phyloP scores from a whole-genome alignment of 1,140 invertebrate species.

The Cyclina sinensis region DNA sequence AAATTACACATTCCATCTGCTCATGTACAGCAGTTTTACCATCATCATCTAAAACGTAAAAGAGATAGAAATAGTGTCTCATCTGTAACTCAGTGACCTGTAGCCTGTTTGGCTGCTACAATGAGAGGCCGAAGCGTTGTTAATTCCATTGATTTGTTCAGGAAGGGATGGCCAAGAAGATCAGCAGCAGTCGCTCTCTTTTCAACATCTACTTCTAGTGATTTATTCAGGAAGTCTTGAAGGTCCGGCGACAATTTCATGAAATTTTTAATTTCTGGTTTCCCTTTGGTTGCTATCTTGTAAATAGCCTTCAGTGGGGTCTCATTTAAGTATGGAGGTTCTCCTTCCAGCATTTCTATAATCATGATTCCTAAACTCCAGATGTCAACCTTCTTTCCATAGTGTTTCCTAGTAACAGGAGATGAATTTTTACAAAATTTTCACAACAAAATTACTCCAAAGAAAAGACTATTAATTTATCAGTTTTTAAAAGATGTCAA shows the following conservation, averaged over 20 bases:
- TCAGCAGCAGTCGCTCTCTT: slow-evolving; percentile 94
- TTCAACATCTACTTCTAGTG: slow-evolving; percentile 99
- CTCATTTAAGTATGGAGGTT: slow-evolving; percentile 86
- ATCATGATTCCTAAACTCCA: slow-evolving; percentile 87
- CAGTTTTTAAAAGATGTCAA: too few species aligned
- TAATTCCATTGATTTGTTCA: slow-evolving; percentile 97
- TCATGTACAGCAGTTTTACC: too few species aligned
- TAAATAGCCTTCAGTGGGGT: slow-evolving; percentile 89
- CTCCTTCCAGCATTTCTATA: slow-evolving; percentile 87
- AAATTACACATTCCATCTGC: too few species aligned
- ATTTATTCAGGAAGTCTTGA: slow-evolving; percentile 98
- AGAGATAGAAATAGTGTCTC: too few species aligned
- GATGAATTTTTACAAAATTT: too few species aligned
- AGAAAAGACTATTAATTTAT: too few species aligned
- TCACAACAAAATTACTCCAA: too few species aligned
- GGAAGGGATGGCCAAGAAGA: slow-evolving; percentile 97
- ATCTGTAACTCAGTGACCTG: slow-evolving; percentile 72
- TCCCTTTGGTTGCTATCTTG: slow-evolving; percentile 91
- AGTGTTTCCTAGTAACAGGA: slow-evolving; percentile 84
- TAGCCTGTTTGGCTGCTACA: slow-evolving; percentile 97
- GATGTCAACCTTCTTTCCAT: slow-evolving; percentile 86
- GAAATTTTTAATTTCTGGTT: slow-evolving; percentile 92
- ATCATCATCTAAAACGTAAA: too few species aligned
- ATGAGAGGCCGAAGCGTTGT: slow-evolving; percentile 97
- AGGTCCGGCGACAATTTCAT: slow-evolving; percentile 97